Evolutionary conservation across 2,888 invertebrate species (phyloP).

Genomic region (Sesamia inferens): DNA sequence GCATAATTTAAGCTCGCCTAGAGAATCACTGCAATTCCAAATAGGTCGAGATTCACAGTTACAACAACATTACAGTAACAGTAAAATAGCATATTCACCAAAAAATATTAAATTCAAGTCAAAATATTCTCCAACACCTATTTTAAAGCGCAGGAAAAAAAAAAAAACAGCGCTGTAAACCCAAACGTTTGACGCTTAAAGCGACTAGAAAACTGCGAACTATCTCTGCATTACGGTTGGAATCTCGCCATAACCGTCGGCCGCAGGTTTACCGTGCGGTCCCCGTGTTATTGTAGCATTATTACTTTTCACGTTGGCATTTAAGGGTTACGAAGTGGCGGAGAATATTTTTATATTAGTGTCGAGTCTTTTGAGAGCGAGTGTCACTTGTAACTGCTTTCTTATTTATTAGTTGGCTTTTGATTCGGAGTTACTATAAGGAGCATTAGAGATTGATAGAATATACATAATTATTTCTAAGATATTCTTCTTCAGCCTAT

Average conservation of each 20-base stretch:
- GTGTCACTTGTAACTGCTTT: background rate
- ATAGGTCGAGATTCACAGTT: background rate
- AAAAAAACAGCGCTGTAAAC: conserved; percentile 39
- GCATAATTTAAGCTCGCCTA: background rate
- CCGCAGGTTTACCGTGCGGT: conserved; percentile 52
- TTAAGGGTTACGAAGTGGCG: conserved; percentile 51
- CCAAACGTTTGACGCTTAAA: conserved; percentile 43
- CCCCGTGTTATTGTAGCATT: conserved; percentile 57
- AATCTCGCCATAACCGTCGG: conserved; percentile 60
- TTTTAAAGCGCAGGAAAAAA: conserved; percentile 44
- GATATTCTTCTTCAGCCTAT: too few species aligned
- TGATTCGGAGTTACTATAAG: background rate
- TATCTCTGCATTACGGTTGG: conserved; percentile 59
- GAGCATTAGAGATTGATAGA: background rate
- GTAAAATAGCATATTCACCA: background rate
- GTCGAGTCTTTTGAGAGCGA: conserved; percentile 5
- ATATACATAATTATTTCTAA: too few species aligned
- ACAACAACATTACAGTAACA: conserved; percentile 1
- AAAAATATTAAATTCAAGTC: conserved; percentile 3
- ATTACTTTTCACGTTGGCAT: conserved; percentile 52
- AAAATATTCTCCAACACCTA: conserved; percentile 38
- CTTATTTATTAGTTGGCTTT: conserved; percentile 2
- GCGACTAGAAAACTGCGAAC: conserved; percentile 55
- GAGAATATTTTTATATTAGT: conserved; percentile 54
- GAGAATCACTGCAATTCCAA: background rate